Percentiles rank a stretch among this genome's conserved stretches.
Evolutionary conservation across 1,140 invertebrate genomes (phyloP).

Genomic region (Drosophila aff.): DNA sequence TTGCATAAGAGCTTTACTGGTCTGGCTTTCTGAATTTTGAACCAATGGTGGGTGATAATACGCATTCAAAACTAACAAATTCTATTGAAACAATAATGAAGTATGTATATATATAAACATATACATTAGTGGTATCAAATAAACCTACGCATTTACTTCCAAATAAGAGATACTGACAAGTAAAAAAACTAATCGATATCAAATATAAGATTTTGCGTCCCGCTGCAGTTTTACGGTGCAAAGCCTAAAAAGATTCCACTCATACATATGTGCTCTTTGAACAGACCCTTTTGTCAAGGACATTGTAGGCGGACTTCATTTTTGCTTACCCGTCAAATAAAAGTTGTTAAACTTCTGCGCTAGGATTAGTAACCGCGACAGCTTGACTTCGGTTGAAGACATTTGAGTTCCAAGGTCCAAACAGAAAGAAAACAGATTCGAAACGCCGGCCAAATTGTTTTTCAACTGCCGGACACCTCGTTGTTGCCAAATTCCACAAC

Average conservation of each 20-base stretch:
- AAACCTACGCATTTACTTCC: neutral
- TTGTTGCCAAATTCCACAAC: neutral
- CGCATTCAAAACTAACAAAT: neutral
- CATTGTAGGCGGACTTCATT: neutral
- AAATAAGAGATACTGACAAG: neutral
- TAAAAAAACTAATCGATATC: constrained; percentile 18
- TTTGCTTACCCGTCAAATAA: constrained; percentile 36
- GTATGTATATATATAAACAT: neutral
- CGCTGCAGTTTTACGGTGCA: neutral
- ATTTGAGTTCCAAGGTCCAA: constrained; percentile 13
- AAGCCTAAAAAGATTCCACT: neutral
- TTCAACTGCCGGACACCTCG: neutral
- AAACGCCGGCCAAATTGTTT: neutral
- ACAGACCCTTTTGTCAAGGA: neutral
- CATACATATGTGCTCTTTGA: neutral
- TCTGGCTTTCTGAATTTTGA: too few relatives aligned
- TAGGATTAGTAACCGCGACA: constrained; percentile 34
- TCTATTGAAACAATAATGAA: neutral
- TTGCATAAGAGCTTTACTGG: constrained; percentile 13
- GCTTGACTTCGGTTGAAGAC: constrained; percentile 40
- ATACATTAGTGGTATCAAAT: neutral
- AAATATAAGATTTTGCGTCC: neutral
- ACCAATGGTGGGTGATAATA: too few relatives aligned
- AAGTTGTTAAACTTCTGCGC: constrained; percentile 47
- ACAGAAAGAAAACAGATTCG: neutral